These are phyloP conservation scores for Drosophila mettleri DNA, from an alignment of 2,888 invertebrate species.

Conservation along the genomic window DNA sequence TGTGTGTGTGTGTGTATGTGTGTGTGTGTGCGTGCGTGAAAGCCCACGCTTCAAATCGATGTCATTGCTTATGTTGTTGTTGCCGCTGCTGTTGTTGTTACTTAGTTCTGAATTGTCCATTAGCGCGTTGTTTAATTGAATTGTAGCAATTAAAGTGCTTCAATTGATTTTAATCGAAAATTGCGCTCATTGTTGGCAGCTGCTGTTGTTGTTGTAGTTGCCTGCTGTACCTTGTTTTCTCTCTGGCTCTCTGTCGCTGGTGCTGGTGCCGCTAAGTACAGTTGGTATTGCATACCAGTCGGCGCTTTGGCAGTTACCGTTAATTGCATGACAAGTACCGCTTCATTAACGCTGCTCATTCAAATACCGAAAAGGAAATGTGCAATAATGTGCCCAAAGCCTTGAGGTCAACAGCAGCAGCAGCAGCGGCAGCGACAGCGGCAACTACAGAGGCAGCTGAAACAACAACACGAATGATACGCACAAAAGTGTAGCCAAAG, in stretches of 20 bases:
- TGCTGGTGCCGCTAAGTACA: constrained; percentile 31
- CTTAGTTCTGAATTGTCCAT: constrained; percentile 55
- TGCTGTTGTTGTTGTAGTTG: constrained; percentile 24
- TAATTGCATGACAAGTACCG: constrained; percentile 60
- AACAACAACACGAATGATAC: constrained; percentile 15
- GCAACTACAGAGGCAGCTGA: too few relatives aligned
- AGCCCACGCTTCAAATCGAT: constrained; percentile 49
- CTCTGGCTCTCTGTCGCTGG: neutral
- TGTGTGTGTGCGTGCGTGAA: constrained; percentile 9
- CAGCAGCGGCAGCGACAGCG: constrained; percentile 3
- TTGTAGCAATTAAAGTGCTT: constrained; percentile 82
- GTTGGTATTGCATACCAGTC: constrained; percentile 47
- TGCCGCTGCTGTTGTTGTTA: constrained; percentile 16
- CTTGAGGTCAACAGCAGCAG: constrained; percentile 52
- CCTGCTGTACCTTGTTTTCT: too few relatives aligned
- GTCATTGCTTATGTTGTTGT: constrained; percentile 37
- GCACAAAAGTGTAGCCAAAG: constrained; percentile 30
- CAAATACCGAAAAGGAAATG: constrained; percentile 70
- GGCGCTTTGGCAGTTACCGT: constrained; percentile 37
- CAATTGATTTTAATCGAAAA: constrained; percentile 81
- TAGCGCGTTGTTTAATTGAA: constrained; percentile 80
- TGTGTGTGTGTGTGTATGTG: constrained; percentile 1
- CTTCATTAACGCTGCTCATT: constrained; percentile 74
- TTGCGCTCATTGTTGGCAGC: constrained; percentile 74
- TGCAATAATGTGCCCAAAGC: constrained; percentile 70